Percentiles rank a stretch among this genome's conserved stretches.
phyloP scores from a whole-genome alignment of 2,888 invertebrate genomes.

The Brassicogethes aeneus region DNA sequence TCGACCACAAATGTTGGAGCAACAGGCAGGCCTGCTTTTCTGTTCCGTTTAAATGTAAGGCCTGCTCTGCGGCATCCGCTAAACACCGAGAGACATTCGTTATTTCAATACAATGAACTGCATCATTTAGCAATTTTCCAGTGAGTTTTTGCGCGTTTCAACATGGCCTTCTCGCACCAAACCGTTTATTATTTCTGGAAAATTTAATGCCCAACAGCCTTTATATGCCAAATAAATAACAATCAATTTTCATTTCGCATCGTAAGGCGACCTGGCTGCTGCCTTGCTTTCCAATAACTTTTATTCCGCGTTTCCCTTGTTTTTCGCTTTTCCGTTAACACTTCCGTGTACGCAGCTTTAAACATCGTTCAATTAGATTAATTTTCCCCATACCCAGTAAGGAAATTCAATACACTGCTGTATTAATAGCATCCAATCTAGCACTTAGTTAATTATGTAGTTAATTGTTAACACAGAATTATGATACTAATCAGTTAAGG shows the following conservation, averaged over 20 bases:
- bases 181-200: slow-evolving; percentile 29
- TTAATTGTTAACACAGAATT: slow-evolving; percentile 1
- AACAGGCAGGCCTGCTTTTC: no score
- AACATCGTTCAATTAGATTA: no score
- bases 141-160: slow-evolving; percentile 36
- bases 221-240: slow-evolving; percentile 4
- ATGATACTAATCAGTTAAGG: not conserved
- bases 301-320: not conserved
- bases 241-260: not conserved
- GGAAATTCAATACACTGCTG: not conserved
- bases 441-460: not conserved
- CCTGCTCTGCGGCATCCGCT: slow-evolving; percentile 18
- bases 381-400: no score
- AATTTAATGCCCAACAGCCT: slow-evolving; percentile 21
- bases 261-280: not conserved
- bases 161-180: slow-evolving; percentile 25
- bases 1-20: not conserved
- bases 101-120: slow-evolving; percentile 41
- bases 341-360: no score
- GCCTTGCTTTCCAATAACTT: not conserved
- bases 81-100: slow-evolving; percentile 38
- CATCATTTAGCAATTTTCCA: slow-evolving; percentile 41
- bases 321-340: not conserved
- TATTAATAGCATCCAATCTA: not conserved
- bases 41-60: slow-evolving; percentile 11